Evolutionary conservation across 2,113 vertebrate species (phyloP).

Genomic region (Prunella fulvescens): DNA sequence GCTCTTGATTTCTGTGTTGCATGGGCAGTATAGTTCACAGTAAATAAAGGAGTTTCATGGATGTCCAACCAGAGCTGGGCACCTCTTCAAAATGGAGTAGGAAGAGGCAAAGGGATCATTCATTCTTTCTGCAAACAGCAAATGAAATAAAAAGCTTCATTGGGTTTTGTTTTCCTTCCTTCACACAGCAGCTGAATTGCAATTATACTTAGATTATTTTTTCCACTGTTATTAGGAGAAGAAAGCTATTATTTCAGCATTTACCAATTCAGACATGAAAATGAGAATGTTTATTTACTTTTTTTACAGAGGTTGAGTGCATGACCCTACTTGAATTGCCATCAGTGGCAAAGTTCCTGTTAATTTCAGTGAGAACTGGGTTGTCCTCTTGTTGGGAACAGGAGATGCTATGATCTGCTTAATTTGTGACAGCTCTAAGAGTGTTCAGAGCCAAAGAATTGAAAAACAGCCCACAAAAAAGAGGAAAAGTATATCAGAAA

Average conservation of each 20-base stretch:
- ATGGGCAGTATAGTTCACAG: background rate
- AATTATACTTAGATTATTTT: background rate
- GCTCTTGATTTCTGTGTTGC: background rate
- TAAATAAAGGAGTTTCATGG: background rate
- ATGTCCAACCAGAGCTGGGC: background rate
- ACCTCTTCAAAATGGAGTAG: background rate
- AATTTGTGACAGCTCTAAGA: background rate
- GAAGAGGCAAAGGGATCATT: background rate
- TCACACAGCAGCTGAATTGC: background rate
- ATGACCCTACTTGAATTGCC: background rate
- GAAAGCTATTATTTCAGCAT: background rate
- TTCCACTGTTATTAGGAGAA: background rate
- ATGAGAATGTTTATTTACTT: slow-evolving; percentile 21
- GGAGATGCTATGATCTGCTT: background rate
- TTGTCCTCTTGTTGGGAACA: background rate
- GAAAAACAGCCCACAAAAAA: background rate
- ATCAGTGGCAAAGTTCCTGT: background rate
- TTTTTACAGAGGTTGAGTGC: background rate
- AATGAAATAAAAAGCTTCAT: slow-evolving; percentile 26
- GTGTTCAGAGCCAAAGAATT: background rate
- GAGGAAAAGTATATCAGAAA: background rate
- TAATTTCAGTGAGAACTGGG: background rate
- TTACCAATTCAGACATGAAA: background rate
- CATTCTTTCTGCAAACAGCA: background rate
- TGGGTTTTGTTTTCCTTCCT: slow-evolving; percentile 43